Percentiles rank a stretch among this genome's conserved stretches.
phyloP scores from a whole-genome alignment of 2,797 vertebrate species.

The Vultur gryphus region DNA sequence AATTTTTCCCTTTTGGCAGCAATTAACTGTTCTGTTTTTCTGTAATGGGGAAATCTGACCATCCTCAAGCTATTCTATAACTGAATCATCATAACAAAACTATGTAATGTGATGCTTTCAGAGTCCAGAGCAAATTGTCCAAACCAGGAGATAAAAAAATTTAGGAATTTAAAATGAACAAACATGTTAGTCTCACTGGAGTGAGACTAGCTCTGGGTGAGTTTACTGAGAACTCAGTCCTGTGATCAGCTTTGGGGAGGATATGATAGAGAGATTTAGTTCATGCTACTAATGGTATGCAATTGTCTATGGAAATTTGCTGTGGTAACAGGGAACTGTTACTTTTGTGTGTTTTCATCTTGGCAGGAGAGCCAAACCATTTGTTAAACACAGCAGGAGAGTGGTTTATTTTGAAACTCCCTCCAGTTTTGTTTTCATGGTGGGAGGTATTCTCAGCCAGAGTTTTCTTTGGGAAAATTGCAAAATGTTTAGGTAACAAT shows the following conservation, averaged over 20 bases:
- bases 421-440: slow-evolving; percentile 32
- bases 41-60: neutral
- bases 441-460: slow-evolving; percentile 16
- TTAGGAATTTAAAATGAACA: neutral
- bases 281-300: neutral
- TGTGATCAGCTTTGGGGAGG: neutral
- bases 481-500: neutral
- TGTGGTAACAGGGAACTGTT: neutral
- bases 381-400: slow-evolving; percentile 40
- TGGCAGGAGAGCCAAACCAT: slow-evolving; percentile 18
- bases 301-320: neutral
- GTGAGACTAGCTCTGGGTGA: neutral
- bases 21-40: neutral
- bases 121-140: neutral
- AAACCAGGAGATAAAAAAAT: neutral
- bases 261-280: neutral
- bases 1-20: neutral
- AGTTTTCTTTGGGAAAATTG: neutral
- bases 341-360: slow-evolving; percentile 21
- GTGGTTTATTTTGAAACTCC: slow-evolving; percentile 33
- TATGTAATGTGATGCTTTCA: neutral
- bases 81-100: neutral
- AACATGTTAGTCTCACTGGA: neutral
- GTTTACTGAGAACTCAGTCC: neutral
- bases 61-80: neutral